Evolutionary conservation across 2,797 vertebrate genomes (phyloP), one percentile per base, ranked within the genome.

Genomic region (Peromyscus aztecus): DNA sequence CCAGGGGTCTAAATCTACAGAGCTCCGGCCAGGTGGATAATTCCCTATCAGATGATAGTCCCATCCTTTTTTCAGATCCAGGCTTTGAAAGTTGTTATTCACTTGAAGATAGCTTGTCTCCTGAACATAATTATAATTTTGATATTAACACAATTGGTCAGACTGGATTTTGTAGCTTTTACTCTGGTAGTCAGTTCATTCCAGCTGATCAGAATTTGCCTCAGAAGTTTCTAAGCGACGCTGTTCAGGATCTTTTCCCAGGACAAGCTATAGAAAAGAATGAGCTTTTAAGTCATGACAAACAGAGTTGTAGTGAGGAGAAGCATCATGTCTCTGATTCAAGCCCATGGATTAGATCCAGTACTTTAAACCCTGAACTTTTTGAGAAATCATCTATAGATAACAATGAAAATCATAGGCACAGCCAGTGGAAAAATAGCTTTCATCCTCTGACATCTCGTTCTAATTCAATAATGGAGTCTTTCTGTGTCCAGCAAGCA

Each of bases 121-220:
- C 99, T 93, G 99, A 99, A 89, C 99, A 99, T 98, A 99, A 99
- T 98, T 99, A 99, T 96, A 99, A 98, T 97, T 99, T 99, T 98
- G 99, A 99, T 98, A 99, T 99, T 95, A 99, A 99, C 95, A 97
- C 99, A 77, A 99, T 99, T 91, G 99, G 99, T 65, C 99, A 99
- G 98, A 99, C 99, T 0, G 99, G 99, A 95, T 99, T 99, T 98
- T 99, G 99, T 94, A 99, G 99, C 97, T 99, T 99, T n/a, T 99
- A 99, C 97, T 99, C 99, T 14, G 99, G 99, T 90, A 99, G 99
- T 98, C 99, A 99, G 96, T 99, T 99, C 98, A 99, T 99, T 91
- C 98, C 99, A 92, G 99, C 99, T 78, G 99, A 99, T 98, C 99
- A 99, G 95, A 99, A 99, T 98, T 98, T 99, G 95, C 99, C 99